phyloP scores from a whole-genome alignment of 92 coral and sea anemone species.

The Heliopora coerulea region DNA sequence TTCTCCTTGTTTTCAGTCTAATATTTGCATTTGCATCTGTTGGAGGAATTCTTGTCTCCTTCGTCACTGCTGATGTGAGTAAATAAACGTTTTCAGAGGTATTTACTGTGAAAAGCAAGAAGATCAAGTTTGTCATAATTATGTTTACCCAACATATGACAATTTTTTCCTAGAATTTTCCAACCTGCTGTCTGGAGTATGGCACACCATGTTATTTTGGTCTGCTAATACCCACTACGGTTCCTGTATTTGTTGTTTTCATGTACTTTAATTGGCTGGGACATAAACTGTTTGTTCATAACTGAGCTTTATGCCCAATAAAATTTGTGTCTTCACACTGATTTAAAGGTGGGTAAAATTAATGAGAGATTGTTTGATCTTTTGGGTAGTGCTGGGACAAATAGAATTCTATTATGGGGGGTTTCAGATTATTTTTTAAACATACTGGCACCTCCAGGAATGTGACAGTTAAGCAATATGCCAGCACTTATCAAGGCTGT shows the following conservation, averaged over 20 bases:
- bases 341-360: not conserved
- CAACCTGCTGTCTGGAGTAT: slow-evolving; percentile 79
- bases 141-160: not conserved
- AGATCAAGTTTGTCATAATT: not conserved
- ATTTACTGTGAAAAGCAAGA: too few species aligned
- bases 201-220: slow-evolving; percentile 93
- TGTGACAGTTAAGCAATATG: too few species aligned
- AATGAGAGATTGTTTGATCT: too few species aligned
- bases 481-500: too few species aligned
- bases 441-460: too few species aligned
- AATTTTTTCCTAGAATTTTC: slow-evolving; percentile 68
- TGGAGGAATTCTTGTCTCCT: slow-evolving; percentile 67
- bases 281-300: slow-evolving; percentile 83
- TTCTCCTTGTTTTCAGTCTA: slow-evolving; percentile 63
- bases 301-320: slow-evolving; percentile 42
- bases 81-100: too few species aligned
- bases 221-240: slow-evolving; percentile 72
- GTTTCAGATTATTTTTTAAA: too few species aligned
- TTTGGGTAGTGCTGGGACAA: too few species aligned
- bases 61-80: slow-evolving; percentile 72
- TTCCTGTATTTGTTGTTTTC: slow-evolving; percentile 82
- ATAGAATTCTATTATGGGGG: too few species aligned
- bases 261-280: slow-evolving; percentile 98
- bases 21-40: slow-evolving; percentile 66
- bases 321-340: not conserved